These are phyloP conservation scores for Toxonevra muliebris DNA, from an alignment of 2,888 invertebrate genomes.

Conservation along the genomic window DNA sequence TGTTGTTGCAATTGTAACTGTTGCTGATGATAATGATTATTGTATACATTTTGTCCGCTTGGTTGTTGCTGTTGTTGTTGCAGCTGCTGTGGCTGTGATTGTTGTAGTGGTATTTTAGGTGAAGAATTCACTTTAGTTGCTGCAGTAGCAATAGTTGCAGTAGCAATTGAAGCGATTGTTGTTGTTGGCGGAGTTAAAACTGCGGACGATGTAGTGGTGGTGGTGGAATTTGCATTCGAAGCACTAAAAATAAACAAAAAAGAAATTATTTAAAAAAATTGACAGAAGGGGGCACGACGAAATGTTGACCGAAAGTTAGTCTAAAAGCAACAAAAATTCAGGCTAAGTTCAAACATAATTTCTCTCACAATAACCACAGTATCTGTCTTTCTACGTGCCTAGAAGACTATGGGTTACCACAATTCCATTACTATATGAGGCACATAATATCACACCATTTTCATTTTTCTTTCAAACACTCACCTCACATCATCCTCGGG, in stretches of 20 bases:
- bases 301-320: not conserved
- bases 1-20: slow-evolving; percentile 39
- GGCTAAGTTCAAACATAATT: too few relatives aligned
- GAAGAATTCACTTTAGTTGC: slow-evolving; percentile 23
- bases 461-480: slow-evolving; percentile 37
- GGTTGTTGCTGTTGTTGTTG: slow-evolving; percentile 20
- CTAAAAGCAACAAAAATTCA: too few relatives aligned
- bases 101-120: slow-evolving; percentile 29
- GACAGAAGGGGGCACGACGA: too few relatives aligned
- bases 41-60: slow-evolving; percentile 24
- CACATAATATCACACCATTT: too few relatives aligned
- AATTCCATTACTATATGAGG: too few relatives aligned
- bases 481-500: slow-evolving; percentile 77
- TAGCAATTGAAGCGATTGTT: not conserved
- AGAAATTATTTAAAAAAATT: too few relatives aligned
- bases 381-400: not conserved
- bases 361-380: too few relatives aligned
- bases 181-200: not conserved
- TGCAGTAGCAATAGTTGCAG: not conserved
- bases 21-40: slow-evolving; percentile 43
- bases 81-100: slow-evolving; percentile 29
- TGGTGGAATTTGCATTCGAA: slow-evolving; percentile 9
- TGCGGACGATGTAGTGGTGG: slow-evolving; percentile 15
- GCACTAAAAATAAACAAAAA: slow-evolving; percentile 2
- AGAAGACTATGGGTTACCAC: too few relatives aligned